Conservation (phyloP, 1,140 invertebrate genomes). For the Lepidurus couesii region DNA sequence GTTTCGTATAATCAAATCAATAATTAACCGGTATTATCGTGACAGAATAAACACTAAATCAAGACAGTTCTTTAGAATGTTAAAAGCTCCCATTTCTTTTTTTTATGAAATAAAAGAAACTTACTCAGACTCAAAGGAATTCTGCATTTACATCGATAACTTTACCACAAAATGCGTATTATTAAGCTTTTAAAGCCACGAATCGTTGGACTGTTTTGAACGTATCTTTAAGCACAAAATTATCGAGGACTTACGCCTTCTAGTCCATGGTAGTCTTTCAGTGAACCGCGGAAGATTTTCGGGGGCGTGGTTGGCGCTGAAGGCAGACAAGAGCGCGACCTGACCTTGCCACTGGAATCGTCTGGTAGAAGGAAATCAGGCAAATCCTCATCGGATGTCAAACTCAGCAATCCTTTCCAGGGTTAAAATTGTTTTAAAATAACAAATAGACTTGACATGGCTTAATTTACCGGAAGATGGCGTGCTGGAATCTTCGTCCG, state of each 20-base stretch:
- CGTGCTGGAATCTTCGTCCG: neutral
- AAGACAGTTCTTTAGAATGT: too few relatives aligned
- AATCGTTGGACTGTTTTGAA: neutral
- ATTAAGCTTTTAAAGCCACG: neutral
- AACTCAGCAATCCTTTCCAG: conserved; percentile 27
- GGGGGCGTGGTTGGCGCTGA: conserved; percentile 33
- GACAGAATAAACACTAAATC: too few relatives aligned
- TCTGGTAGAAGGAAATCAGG: conserved; percentile 40
- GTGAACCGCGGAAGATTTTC: conserved; percentile 40
- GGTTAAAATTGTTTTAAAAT: conserved; percentile 32
- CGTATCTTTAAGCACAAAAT: neutral
- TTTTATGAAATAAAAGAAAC: too few relatives aligned
- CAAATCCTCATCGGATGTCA: conserved; percentile 39
- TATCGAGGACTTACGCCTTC: conserved; percentile 40
- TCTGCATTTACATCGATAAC: too few relatives aligned
- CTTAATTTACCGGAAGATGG: conserved; percentile 20
- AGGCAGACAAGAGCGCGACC: neutral
- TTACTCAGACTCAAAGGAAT: too few relatives aligned
- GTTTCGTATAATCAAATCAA: too few relatives aligned
- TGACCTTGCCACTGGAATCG: conserved; percentile 35
- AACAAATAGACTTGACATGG: conserved; percentile 28
- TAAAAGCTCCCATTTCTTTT: neutral
- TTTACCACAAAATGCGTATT: neutral
- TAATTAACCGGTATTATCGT: too few relatives aligned
- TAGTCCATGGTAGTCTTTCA: conserved; percentile 42